These are phyloP conservation scores for Drosophila picticornis DNA, from an alignment of 2,888 invertebrate species.

Conservation along the genomic window DNA sequence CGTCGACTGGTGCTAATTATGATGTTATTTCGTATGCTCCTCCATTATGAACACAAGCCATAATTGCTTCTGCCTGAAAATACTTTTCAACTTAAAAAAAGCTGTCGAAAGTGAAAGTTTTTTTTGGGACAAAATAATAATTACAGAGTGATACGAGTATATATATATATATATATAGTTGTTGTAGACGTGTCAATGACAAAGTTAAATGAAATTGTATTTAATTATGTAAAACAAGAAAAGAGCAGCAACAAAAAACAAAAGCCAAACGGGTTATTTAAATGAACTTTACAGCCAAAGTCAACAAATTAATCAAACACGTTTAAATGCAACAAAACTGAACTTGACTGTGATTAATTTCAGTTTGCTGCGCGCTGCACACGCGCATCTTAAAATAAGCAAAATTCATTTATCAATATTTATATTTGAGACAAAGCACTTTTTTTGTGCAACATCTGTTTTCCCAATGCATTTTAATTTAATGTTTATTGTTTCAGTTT, in stretches of 20 bases:
- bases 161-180: constrained; percentile 3
- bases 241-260: constrained; percentile 1
- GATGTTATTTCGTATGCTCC: constrained; percentile 5
- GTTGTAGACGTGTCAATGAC: constrained; percentile 52
- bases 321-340: constrained; percentile 21
- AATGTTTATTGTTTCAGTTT: constrained; percentile 8
- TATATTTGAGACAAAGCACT: constrained; percentile 18
- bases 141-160: constrained; percentile 21
- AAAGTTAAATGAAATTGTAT: constrained; percentile 48
- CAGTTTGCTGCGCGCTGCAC: background rate
- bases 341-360: constrained; percentile 25
- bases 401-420: constrained; percentile 43
- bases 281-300: constrained; percentile 24
- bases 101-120: constrained; percentile 52
- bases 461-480: background rate
- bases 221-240: constrained; percentile 50
- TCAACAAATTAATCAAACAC: constrained; percentile 36
- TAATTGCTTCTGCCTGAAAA: constrained; percentile 31
- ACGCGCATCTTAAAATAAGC: constrained; percentile 23
- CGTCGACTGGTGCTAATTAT: background rate
- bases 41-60: constrained; percentile 21
- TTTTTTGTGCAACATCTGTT: constrained; percentile 1
- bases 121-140: constrained; percentile 33
- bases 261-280: constrained; percentile 41
- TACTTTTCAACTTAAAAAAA: constrained; percentile 4